These are phyloP conservation scores for Dioctria rufipes DNA, from an alignment of 2,888 invertebrate species.

Conservation along the genomic window DNA sequence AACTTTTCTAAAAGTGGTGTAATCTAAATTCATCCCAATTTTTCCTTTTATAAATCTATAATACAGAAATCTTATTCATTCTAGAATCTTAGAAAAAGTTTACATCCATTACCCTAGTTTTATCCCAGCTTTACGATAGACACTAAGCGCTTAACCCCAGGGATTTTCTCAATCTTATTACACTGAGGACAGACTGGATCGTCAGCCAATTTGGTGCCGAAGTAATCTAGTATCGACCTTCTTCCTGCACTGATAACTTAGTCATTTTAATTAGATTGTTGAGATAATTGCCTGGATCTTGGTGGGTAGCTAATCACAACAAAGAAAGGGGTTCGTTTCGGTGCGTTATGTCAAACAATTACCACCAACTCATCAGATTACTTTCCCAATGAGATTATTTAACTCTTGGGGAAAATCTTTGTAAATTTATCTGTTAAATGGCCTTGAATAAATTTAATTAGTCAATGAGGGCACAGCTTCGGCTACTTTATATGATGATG, in stretches of 20 bases:
- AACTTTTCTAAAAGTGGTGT: no score
- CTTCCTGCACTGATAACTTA: constrained; percentile 22
- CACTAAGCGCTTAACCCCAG: not conserved
- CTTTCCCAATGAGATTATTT: not conserved
- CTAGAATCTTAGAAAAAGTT: no score
- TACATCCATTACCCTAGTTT: no score
- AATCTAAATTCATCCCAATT: no score
- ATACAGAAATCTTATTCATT: no score
- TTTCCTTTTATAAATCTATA: no score
- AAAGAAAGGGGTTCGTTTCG: not conserved
- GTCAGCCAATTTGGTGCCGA: not conserved
- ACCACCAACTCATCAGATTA: constrained; percentile 11
- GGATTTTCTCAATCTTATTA: constrained; percentile 14
- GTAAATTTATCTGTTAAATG: constrained; percentile 6
- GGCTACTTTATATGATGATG: no score
- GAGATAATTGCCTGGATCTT: constrained; percentile 25
- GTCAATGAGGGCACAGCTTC: not conserved
- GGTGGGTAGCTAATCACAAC: not conserved
- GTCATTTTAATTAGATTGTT: constrained; percentile 30
- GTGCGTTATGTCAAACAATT: not conserved
- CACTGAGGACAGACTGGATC: not conserved
- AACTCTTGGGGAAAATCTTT: not conserved
- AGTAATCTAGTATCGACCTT: constrained; percentile 15
- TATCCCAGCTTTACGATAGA: no score
- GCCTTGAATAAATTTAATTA: constrained; percentile 25